Conservation (phyloP, 1,140 invertebrate genomes). For the Plodia interpunctella region DNA sequence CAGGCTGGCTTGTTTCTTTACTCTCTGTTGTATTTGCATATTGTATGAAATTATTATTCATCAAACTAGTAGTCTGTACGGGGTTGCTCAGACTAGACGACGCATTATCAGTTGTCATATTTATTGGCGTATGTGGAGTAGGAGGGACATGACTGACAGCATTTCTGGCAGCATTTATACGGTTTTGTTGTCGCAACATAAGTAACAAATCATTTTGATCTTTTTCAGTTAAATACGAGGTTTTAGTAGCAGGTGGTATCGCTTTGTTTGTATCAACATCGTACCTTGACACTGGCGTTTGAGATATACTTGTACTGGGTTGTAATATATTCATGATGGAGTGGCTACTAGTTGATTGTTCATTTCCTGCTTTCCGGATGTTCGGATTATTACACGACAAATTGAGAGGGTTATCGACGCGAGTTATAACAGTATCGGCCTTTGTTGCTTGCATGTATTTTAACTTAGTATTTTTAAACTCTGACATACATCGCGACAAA, state of each 20-base stretch:
- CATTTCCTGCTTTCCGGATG: not conserved
- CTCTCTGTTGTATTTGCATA: not conserved
- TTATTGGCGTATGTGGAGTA: not conserved
- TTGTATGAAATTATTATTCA: not conserved
- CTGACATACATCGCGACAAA: constrained; percentile 14
- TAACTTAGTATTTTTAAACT: constrained; percentile 25
- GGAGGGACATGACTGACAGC: not conserved
- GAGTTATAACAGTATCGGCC: constrained; percentile 31
- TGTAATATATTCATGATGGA: constrained; percentile 14
- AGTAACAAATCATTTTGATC: constrained; percentile 47
- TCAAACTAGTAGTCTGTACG: not conserved
- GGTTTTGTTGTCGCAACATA: constrained; percentile 43
- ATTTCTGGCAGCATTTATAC: not conserved
- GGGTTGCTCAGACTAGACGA: not conserved
- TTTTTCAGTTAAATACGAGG: constrained; percentile 33
- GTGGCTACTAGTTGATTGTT: not conserved
- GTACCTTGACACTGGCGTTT: not conserved
- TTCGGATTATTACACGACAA: not conserved
- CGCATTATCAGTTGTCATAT: not conserved
- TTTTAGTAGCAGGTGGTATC: constrained; percentile 11
- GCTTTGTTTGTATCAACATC: not conserved
- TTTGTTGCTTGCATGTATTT: constrained; percentile 27
- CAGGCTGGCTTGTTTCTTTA: not conserved
- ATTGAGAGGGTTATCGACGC: constrained; percentile 18
- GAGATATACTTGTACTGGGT: not conserved